These are phyloP conservation scores for Trileptium ribeirensis DNA, from an alignment of 2,888 invertebrate species.

Conservation along the genomic window DNA sequence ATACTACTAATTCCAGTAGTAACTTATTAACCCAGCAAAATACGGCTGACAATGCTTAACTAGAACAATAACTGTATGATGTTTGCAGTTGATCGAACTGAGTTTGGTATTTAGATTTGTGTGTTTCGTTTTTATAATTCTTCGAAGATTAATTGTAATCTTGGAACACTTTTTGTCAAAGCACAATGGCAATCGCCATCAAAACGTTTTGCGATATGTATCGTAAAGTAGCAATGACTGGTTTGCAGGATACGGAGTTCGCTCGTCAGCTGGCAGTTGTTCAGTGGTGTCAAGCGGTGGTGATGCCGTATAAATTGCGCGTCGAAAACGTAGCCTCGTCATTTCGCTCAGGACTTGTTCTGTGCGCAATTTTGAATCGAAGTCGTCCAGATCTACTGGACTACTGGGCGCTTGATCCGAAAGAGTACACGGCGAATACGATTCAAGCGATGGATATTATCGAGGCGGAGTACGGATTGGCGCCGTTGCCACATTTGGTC, in stretches of 20 bases:
- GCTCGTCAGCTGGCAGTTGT: background rate
- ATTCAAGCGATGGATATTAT: background rate
- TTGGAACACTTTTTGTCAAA: too few relatives aligned
- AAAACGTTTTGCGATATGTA: too few relatives aligned
- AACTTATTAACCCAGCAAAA: too few relatives aligned
- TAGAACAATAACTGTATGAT: too few relatives aligned
- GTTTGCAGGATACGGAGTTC: background rate
- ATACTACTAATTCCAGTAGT: too few relatives aligned
- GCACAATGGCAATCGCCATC: too few relatives aligned
- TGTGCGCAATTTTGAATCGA: conserved; percentile 69
- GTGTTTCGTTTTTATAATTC: too few relatives aligned
- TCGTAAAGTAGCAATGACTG: too few relatives aligned
- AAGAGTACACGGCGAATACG: background rate
- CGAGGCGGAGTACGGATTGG: background rate
- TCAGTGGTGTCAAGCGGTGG: conserved; percentile 39
- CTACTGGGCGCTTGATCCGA: background rate
- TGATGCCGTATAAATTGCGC: conserved; percentile 59
- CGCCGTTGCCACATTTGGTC: conserved; percentile 1
- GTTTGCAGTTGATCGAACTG: too few relatives aligned
- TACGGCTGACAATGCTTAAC: too few relatives aligned
- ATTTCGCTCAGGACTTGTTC: conserved; percentile 63
- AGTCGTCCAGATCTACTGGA: conserved; percentile 75
- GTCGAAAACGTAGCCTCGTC: conserved; percentile 65
- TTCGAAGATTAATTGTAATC: too few relatives aligned
- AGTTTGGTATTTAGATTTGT: too few relatives aligned